Conservation (phyloP, 2,888 invertebrate species). For the Noctua comes region DNA sequence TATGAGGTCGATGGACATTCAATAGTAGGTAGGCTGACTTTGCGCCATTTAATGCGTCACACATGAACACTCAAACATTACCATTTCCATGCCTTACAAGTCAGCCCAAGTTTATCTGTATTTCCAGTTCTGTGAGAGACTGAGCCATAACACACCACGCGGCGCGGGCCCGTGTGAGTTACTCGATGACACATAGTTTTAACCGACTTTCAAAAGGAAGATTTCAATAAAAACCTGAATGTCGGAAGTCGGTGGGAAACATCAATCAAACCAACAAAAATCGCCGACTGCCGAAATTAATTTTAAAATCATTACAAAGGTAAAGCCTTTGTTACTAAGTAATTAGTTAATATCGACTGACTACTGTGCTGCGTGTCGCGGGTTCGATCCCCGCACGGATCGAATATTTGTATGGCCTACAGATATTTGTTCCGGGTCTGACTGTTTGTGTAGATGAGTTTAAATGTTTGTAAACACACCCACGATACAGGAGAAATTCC, state of each 20-base stretch:
- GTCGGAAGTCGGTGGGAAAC: too few species aligned
- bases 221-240: too few species aligned
- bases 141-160: background rate
- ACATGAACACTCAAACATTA: background rate
- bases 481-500: background rate
- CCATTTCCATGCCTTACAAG: background rate
- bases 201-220: background rate
- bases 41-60: constrained; percentile 21
- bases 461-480: too few species aligned
- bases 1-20: constrained; percentile 39
- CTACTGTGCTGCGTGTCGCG: background rate
- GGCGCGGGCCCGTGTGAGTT: background rate
- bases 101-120: background rate
- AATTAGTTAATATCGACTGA: too few species aligned
- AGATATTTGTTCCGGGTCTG: too few species aligned
- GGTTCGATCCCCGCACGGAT: too few species aligned
- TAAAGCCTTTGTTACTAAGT: background rate
- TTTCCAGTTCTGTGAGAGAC: background rate
- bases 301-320: background rate
- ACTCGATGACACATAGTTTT: background rate
- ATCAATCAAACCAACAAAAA: too few species aligned
- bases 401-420: too few species aligned
- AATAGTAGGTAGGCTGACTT: constrained; percentile 19
- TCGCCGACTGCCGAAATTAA: background rate
- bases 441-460: too few species aligned